Evolutionary conservation across 2,888 invertebrate species (phyloP).

Genomic region (Rhagium mordax): DNA sequence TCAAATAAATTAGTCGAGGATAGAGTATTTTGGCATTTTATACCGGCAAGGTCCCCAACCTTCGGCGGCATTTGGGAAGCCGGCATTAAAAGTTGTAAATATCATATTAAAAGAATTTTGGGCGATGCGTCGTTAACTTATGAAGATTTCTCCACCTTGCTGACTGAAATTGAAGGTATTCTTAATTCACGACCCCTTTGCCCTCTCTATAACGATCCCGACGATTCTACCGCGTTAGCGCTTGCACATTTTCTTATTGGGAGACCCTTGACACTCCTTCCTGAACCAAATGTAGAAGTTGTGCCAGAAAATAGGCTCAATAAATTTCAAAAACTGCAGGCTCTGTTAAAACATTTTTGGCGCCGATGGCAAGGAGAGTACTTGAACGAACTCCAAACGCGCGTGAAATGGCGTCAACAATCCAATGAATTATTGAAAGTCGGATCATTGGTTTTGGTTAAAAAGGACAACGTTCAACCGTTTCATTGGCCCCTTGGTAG

Average conservation of each 20-base stretch:
- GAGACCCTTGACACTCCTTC: slow-evolving; percentile 46
- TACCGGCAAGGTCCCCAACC: too few relatives aligned
- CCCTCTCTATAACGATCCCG: slow-evolving; percentile 36
- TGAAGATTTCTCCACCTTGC: slow-evolving; percentile 53
- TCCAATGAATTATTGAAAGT: slow-evolving; percentile 13
- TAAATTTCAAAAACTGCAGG: slow-evolving; percentile 31
- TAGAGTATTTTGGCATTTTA: slow-evolving; percentile 47
- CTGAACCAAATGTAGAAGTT: slow-evolving; percentile 24
- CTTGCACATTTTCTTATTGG: slow-evolving; percentile 53
- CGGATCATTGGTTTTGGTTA: slow-evolving; percentile 38
- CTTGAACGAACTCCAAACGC: slow-evolving; percentile 32
- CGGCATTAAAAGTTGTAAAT: slow-evolving; percentile 42
- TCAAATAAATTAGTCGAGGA: slow-evolving; percentile 28
- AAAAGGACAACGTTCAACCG: slow-evolving; percentile 37
- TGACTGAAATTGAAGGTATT: slow-evolving; percentile 49
- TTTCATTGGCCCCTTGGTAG: slow-evolving; percentile 36
- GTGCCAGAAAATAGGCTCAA: slow-evolving; percentile 19
- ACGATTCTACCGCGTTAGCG: slow-evolving; percentile 38
- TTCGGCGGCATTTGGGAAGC: slow-evolving; percentile 46
- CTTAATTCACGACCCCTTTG: slow-evolving; percentile 54
- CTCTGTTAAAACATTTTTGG: slow-evolving; percentile 40
- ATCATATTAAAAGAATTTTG: slow-evolving; percentile 52
- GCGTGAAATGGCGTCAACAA: slow-evolving; percentile 37
- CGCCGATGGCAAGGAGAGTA: slow-evolving; percentile 39
- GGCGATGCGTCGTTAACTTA: slow-evolving; percentile 46